Base-by-base conservation (phyloP, 2,113 vertebrate genomes). In the Balaeniceps rex region DNA sequence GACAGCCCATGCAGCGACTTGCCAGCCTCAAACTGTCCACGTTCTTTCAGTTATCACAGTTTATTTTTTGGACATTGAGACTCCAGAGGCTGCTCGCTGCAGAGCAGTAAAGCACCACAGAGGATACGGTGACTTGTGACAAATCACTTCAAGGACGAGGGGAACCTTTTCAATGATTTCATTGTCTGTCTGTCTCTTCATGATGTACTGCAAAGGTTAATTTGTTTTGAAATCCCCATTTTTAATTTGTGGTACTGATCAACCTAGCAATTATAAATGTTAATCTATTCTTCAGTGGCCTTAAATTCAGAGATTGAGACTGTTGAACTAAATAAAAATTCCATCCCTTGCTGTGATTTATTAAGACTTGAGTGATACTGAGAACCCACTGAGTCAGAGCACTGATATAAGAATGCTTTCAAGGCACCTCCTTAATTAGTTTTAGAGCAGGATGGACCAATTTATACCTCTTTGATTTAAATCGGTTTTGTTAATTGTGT, bases 271-370 rank as follows among this genome's bases (percentile, higher is more conserved):
- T 97, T 96, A 96, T 55, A 88, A 95, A 95, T 87, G 93, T 79
- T 96, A 92, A 96, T 96, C 75, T 85, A 65, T 92, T 96, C 91
- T 94, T 79, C 58, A 75, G 84, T 55, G 74, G 64, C 64, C 93
- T 66, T 64, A 96, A 96, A 87, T 63, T 77, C 76, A 88, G 85
- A 94, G 72, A 90, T 22, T 0, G 6, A 87, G 60, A 21, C 38
- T 61, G 24, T 13, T 68, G 44, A 63, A 76, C 88, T 90, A 94
- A 95, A 80, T 86, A 88, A 82, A 95, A 94, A 76, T 66, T 85
- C 87, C 36, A 71, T 94, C 34, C 61, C 90, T 79, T 71, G 38
- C 44, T 89, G 47, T 83, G 77, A 94, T 76, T 92, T 90, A 94
- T 94, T 83, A 94, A 92, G 75, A 77, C 55, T 87, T 38, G 57